These are phyloP conservation scores for Brenthis daphne DNA, from an alignment of 2,888 invertebrate genomes.

Conservation along the genomic window DNA sequence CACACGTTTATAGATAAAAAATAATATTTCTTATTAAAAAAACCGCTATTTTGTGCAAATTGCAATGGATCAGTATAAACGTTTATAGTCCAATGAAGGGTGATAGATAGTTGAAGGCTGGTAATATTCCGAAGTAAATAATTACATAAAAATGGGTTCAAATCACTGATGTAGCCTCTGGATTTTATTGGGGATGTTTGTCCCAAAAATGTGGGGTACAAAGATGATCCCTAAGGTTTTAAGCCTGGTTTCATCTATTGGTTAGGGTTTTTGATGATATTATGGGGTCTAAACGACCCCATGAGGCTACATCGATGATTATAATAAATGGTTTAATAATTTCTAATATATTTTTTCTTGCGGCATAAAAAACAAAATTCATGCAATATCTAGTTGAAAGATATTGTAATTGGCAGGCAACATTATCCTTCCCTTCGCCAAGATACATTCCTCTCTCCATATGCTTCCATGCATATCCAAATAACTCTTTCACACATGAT, in stretches of 20 bases:
- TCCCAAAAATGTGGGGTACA: neutral
- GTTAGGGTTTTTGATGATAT: neutral
- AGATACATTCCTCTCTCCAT: too few relatives aligned
- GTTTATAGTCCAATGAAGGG: conserved; percentile 13
- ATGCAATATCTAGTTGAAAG: neutral
- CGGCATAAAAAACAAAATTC: conserved; percentile 9
- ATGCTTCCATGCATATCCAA: too few relatives aligned
- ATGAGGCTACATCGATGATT: conserved; percentile 11
- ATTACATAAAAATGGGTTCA: conserved; percentile 10
- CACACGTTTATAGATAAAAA: conserved; percentile 6
- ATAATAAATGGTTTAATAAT: conserved; percentile 11
- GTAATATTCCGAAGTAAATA: conserved; percentile 1
- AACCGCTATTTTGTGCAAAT: neutral
- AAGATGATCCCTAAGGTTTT: neutral
- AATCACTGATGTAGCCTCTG: conserved; percentile 4
- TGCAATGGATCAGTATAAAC: neutral
- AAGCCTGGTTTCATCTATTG: neutral
- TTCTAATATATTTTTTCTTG: conserved; percentile 4
- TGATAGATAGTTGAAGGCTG: conserved; percentile 20
- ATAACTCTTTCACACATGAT: too few relatives aligned
- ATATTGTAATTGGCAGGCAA: too few relatives aligned
- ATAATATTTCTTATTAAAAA: neutral
- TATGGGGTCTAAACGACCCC: neutral
- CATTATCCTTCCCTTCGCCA: too few relatives aligned
- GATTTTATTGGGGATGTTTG: too few relatives aligned